Conservation (phyloP, 2,797 vertebrate species). For the Octomys mimax region DNA sequence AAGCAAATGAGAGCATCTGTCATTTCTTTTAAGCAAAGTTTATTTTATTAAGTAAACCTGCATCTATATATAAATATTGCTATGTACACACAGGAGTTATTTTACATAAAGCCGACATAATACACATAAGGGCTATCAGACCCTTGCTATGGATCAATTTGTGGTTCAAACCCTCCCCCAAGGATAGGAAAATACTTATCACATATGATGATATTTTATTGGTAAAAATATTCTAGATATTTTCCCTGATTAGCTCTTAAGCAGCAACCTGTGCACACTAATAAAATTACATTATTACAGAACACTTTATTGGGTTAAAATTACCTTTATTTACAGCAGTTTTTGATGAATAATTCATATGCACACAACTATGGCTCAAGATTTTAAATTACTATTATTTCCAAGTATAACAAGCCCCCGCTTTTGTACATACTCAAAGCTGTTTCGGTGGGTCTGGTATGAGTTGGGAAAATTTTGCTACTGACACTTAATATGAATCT, state of each 20-base stretch:
- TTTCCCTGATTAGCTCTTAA: constrained; percentile 8
- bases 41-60: constrained; percentile 22
- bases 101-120: neutral
- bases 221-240: neutral
- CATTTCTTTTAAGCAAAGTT: neutral
- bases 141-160: neutral
- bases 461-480: neutral
- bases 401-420: neutral
- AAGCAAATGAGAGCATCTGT: neutral
- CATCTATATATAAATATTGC: neutral
- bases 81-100: neutral
- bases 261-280: neutral
- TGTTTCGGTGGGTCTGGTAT: neutral
- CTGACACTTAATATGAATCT: neutral
- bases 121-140: neutral
- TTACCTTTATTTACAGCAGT: constrained; percentile 30
- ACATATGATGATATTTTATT: neutral
- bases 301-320: neutral
- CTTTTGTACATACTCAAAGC: neutral
- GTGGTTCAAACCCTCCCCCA: neutral
- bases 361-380: neutral
- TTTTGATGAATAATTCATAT: constrained; percentile 43
- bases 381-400: neutral
- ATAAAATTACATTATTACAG: constrained; percentile 33
- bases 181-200: neutral